phyloP scores from a whole-genome alignment of 2,888 invertebrate genomes.

The Glyphotaelius pellucidus region DNA sequence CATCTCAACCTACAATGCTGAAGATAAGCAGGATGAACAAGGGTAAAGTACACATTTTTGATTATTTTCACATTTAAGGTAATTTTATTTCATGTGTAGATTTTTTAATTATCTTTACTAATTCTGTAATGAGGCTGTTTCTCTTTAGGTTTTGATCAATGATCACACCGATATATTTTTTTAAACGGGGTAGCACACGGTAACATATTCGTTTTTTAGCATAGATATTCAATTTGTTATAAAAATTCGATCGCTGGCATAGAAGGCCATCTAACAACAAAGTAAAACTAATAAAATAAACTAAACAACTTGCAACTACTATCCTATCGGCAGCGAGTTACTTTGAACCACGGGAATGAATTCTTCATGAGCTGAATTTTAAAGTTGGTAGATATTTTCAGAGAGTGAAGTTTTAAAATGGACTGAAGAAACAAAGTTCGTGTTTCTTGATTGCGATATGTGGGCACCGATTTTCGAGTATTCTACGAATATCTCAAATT shows the following conservation, averaged over 20 bases:
- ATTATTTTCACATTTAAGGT: too few species aligned
- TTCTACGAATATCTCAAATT: not conserved
- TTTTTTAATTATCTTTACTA: too few species aligned
- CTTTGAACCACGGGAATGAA: not conserved
- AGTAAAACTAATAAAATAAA: not conserved
- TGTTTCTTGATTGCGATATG: not conserved
- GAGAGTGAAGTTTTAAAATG: not conserved
- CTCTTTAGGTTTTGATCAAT: too few species aligned
- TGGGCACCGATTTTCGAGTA: not conserved
- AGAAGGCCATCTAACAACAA: not conserved
- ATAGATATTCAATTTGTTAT: not conserved
- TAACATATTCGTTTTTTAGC: too few species aligned
- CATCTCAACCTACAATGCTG: too few species aligned
- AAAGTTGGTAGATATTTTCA: not conserved
- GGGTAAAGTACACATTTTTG: too few species aligned
- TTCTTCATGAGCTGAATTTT: not conserved
- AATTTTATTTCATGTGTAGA: too few species aligned
- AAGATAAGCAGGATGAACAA: too few species aligned
- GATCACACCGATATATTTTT: too few species aligned
- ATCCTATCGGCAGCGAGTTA: not conserved
- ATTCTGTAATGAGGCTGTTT: too few species aligned
- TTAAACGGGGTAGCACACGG: too few species aligned
- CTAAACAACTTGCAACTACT: not conserved
- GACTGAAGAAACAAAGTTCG: not conserved
- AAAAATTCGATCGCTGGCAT: not conserved